Conservation (phyloP, 2,797 vertebrate genomes). For the Pogonophryne albipinna region DNA sequence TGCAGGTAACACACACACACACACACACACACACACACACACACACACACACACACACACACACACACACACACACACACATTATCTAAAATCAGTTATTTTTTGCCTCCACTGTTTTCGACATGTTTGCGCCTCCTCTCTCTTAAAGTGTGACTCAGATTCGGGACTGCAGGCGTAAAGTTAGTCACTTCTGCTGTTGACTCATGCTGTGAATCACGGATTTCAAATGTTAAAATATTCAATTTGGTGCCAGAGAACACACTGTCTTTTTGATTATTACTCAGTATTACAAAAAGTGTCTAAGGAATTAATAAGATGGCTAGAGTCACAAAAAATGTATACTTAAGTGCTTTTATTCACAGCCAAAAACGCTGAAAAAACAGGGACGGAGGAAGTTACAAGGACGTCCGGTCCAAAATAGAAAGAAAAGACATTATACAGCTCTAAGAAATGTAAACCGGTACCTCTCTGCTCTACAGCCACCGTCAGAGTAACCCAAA, state of each 20-base stretch:
- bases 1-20: conserved; percentile 86
- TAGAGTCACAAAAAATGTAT: too few species aligned
- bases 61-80: background rate
- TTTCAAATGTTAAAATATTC: conserved; percentile 55
- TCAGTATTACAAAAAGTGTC: background rate
- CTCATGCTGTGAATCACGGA: conserved; percentile 30
- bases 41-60: background rate
- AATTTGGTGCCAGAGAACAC: conserved; percentile 53
- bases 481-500: too few species aligned
- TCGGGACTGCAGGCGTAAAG: conserved; percentile 41
- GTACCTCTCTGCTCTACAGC: too few species aligned
- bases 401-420: too few species aligned
- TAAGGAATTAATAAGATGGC: too few species aligned
- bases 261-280: conserved; percentile 30
- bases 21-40: conserved; percentile 1
- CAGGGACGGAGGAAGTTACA: too few species aligned
- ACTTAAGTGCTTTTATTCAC: too few species aligned
- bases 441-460: too few species aligned
- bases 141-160: conserved; percentile 40
- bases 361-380: too few species aligned
- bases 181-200: conserved; percentile 57
- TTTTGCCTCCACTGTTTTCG: background rate
- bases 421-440: too few species aligned
- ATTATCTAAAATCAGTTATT: background rate
- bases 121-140: conserved; percentile 9